These are phyloP conservation scores for Alfaro cultratus DNA, from an alignment of 2,797 vertebrate genomes.

Conservation along the genomic window DNA sequence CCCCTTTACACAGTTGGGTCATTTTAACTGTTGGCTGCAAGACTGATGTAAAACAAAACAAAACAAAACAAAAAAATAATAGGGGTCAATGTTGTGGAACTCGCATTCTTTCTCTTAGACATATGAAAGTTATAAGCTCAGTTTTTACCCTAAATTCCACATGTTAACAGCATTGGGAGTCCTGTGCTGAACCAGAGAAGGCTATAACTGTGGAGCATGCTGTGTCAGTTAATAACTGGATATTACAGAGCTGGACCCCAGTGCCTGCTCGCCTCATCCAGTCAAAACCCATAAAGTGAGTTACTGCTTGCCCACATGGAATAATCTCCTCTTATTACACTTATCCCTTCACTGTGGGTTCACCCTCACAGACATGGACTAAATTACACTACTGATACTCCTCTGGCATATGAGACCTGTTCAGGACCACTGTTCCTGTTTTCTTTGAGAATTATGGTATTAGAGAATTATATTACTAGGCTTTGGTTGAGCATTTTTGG, in stretches of 20 bases:
- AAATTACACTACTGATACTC: constrained; percentile 51
- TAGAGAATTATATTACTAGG: constrained; percentile 1
- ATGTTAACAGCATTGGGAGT: constrained; percentile 61
- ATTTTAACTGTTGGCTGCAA: constrained; percentile 36
- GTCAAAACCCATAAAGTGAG: constrained; percentile 70
- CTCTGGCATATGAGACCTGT: constrained; percentile 37
- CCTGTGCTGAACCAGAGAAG: constrained; percentile 53
- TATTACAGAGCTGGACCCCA: constrained; percentile 66
- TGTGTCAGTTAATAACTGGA: constrained; percentile 66
- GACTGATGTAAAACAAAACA: constrained; percentile 51
- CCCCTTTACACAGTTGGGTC: constrained; percentile 34
- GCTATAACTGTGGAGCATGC: constrained; percentile 40
- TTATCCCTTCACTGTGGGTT: constrained; percentile 58
- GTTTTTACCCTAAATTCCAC: constrained; percentile 58
- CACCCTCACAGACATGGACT: constrained; percentile 57
- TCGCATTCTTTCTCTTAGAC: constrained; percentile 40
- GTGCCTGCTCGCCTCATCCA: constrained; percentile 66
- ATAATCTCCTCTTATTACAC: constrained; percentile 74
- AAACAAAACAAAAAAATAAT: constrained; percentile 63
- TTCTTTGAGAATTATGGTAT: constrained; percentile 9
- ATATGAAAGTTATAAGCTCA: constrained; percentile 53
- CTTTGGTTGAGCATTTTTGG: not conserved
- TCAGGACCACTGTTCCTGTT: constrained; percentile 20
- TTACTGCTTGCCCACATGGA: constrained; percentile 62
- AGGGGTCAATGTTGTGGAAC: constrained; percentile 47